These are phyloP conservation scores for Thamnophis elegans DNA, from an alignment of 2,797 vertebrate species.

Conservation along the genomic window DNA sequence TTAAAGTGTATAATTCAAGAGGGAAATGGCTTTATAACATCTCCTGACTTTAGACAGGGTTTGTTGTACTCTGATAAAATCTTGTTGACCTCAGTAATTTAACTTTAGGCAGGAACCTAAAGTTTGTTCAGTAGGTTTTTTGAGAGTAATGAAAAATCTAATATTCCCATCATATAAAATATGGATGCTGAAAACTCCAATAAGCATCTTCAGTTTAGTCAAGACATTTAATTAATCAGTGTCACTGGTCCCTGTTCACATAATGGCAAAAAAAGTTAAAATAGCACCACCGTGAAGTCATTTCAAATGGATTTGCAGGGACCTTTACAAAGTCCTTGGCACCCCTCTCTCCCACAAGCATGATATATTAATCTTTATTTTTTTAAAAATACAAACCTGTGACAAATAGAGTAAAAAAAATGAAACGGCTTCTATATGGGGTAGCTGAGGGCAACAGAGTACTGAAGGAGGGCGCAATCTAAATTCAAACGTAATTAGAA, in stretches of 20 bases:
- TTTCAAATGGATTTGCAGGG: neutral
- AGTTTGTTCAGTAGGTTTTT: slow-evolving; percentile 16
- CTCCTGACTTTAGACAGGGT: slow-evolving; percentile 31
- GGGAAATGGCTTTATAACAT: slow-evolving; percentile 41
- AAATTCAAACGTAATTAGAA: neutral
- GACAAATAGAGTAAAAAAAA: neutral
- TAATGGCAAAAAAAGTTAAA: neutral
- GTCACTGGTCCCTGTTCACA: neutral
- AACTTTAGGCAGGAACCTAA: slow-evolving; percentile 9
- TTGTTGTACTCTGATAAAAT: slow-evolving; percentile 42
- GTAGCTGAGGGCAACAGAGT: neutral
- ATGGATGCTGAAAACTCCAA: slow-evolving; percentile 14
- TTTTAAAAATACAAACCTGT: neutral
- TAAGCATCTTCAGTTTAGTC: slow-evolving; percentile 16
- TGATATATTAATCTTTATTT: neutral
- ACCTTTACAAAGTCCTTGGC: neutral
- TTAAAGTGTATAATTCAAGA: slow-evolving; percentile 49
- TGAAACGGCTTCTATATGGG: neutral
- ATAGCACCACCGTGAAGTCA: neutral
- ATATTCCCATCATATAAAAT: slow-evolving; percentile 32
- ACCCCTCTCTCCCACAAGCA: neutral
- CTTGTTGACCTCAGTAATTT: slow-evolving; percentile 41
- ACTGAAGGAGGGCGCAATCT: neutral
- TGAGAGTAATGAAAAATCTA: slow-evolving; percentile 21
- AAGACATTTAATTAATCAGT: slow-evolving; percentile 12